Conservation (phyloP, 2,113 vertebrate species). For the Phalacrocorax carbo region DNA sequence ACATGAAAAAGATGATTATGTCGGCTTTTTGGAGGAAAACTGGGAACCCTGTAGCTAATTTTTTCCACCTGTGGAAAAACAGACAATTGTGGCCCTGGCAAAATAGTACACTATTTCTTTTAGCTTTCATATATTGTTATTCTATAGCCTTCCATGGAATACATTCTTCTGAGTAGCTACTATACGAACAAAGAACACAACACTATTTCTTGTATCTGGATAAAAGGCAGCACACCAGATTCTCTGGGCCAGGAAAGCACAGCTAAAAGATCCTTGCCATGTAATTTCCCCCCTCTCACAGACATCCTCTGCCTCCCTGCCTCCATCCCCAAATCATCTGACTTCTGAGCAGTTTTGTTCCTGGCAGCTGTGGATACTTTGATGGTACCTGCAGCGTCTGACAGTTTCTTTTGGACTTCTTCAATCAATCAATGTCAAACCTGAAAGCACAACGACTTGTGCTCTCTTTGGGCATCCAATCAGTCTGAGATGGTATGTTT, state of each 20-base stretch:
- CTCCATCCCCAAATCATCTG: neutral
- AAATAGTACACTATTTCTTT: neutral
- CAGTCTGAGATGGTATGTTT: neutral
- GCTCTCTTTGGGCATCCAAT: neutral
- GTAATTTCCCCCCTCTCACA: neutral
- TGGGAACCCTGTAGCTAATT: neutral
- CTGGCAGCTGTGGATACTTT: neutral
- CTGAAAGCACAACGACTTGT: neutral
- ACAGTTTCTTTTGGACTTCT: neutral
- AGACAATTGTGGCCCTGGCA: neutral
- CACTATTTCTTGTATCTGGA: neutral
- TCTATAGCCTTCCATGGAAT: neutral
- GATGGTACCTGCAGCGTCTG: neutral
- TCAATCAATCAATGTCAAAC: neutral
- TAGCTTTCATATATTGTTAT: neutral
- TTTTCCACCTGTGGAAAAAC: neutral
- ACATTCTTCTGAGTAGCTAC: neutral
- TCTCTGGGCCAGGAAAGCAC: neutral
- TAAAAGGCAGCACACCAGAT: neutral
- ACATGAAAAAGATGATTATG: neutral
- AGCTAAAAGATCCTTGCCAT: neutral
- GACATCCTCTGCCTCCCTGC: rapidly evolving
- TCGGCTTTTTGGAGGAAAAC: neutral
- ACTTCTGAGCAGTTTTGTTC: neutral
- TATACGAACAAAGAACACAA: neutral